phyloP scores from a whole-genome alignment of 2,888 invertebrate genomes.

The Dioctria linearis region DNA sequence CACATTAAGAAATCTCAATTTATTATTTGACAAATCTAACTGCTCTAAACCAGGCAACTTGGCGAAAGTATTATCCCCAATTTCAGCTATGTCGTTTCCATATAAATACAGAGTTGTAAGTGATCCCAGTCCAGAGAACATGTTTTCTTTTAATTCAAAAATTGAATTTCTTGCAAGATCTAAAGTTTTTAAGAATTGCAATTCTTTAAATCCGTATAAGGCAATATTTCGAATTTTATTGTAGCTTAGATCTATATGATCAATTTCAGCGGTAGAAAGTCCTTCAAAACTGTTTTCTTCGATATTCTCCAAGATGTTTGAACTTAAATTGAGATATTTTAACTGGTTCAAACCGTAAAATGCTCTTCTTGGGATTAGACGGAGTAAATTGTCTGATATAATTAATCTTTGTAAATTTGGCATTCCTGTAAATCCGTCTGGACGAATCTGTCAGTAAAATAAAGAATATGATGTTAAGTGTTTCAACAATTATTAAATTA shows the following conservation, averaged over 20 bases:
- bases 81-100: conserved; percentile 65
- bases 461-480: not conserved
- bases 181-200: conserved; percentile 63
- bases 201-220: conserved; percentile 61
- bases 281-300: conserved; percentile 63
- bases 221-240: conserved; percentile 64
- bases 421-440: conserved; percentile 52
- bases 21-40: conserved; percentile 65
- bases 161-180: conserved; percentile 60
- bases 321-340: conserved; percentile 64
- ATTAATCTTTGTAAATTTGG: conserved; percentile 61
- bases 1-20: conserved; percentile 62
- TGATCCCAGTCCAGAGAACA: conserved; percentile 63
- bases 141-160: conserved; percentile 58
- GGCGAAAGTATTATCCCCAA: conserved; percentile 63
- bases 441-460: not conserved
- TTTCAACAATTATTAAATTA: not conserved
- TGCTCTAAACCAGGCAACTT: conserved; percentile 63
- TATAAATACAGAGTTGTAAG: conserved; percentile 64
- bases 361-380: conserved; percentile 62
- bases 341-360: conserved; percentile 64
- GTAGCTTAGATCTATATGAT: conserved; percentile 63
- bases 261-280: conserved; percentile 59
- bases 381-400: conserved; percentile 62
- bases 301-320: conserved; percentile 63